phyloP scores from a whole-genome alignment of 2,113 vertebrate genomes.

The Plestiodon gilberti region DNA sequence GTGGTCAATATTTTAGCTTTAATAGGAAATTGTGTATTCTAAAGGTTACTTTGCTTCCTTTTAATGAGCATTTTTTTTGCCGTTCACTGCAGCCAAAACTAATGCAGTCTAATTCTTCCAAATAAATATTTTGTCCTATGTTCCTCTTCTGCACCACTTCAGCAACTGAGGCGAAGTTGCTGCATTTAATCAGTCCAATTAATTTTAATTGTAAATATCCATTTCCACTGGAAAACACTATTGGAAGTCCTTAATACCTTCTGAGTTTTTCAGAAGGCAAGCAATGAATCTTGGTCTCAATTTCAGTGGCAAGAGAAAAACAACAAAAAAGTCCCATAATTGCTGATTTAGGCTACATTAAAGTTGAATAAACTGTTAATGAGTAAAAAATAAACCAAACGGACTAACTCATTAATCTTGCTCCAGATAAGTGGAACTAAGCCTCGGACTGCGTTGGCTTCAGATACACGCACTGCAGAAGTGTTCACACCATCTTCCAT shows the following conservation, averaged over 20 bases:
- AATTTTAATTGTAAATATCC: slow-evolving; percentile 59
- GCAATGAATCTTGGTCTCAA: slow-evolving; percentile 42
- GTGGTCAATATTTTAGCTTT: slow-evolving; percentile 57
- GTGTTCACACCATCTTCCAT: neutral
- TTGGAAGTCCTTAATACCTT: slow-evolving; percentile 30
- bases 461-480: neutral
- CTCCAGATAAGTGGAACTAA: slow-evolving; percentile 42
- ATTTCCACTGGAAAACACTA: slow-evolving; percentile 43
- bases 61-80: slow-evolving; percentile 37
- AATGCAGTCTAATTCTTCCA: slow-evolving; percentile 55
- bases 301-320: slow-evolving; percentile 44
- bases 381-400: slow-evolving; percentile 51
- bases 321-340: slow-evolving; percentile 38
- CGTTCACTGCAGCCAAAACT: slow-evolving; percentile 36
- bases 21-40: slow-evolving; percentile 58
- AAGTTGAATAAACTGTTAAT: slow-evolving; percentile 53
- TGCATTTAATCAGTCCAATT: slow-evolving; percentile 65
- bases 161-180: slow-evolving; percentile 45
- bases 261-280: slow-evolving; percentile 27
- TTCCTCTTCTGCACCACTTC: slow-evolving; percentile 48
- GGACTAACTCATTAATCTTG: slow-evolving; percentile 45
- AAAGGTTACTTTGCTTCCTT: slow-evolving; percentile 47
- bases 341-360: slow-evolving; percentile 46
- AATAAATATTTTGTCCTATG: slow-evolving; percentile 58
- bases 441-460: slow-evolving; percentile 1